These are phyloP conservation scores for Macropus fuliginosus DNA, from an alignment of 2,797 vertebrate genomes.

Conservation along the genomic window DNA sequence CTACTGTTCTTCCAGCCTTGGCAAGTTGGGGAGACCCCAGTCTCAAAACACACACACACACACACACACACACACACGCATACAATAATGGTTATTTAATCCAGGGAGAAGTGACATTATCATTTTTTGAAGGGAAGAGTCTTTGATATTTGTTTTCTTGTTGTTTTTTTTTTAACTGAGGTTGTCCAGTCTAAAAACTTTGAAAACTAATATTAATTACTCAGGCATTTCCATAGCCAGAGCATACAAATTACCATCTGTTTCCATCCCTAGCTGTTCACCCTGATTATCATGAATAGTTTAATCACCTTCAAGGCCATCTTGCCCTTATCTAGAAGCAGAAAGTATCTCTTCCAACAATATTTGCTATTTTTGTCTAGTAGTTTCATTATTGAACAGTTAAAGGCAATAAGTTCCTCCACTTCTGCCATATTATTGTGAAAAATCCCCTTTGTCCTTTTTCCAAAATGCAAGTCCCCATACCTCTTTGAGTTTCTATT, in stretches of 20 bases:
- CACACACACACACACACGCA: neutral
- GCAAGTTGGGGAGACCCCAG: neutral
- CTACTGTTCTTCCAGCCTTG: neutral
- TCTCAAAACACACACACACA: neutral
- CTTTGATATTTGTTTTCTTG: neutral
- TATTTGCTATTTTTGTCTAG: conserved; percentile 25
- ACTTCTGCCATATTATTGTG: conserved; percentile 34
- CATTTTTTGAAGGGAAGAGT: neutral
- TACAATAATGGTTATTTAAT: neutral
- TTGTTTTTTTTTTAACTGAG: neutral
- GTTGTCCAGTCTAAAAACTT: neutral
- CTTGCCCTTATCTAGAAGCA: conserved; percentile 63
- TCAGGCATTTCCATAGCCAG: neutral
- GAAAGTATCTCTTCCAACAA: conserved; percentile 55
- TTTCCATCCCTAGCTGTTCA: conserved; percentile 16
- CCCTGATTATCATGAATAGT: conserved; percentile 41
- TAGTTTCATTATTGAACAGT: conserved; percentile 20
- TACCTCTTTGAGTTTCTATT: conserved; percentile 23
- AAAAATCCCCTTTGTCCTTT: conserved; percentile 32
- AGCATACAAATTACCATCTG: neutral
- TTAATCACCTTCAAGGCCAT: conserved; percentile 26
- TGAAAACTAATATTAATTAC: neutral
- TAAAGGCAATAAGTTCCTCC: neutral
- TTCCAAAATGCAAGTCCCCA: conserved; percentile 35
- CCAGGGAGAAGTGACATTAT: neutral